Evolutionary conservation across 2,113 vertebrate genomes (phyloP), one percentile per base, ranked within the genome.

Genomic region (Caloenas nicobarica): DNA sequence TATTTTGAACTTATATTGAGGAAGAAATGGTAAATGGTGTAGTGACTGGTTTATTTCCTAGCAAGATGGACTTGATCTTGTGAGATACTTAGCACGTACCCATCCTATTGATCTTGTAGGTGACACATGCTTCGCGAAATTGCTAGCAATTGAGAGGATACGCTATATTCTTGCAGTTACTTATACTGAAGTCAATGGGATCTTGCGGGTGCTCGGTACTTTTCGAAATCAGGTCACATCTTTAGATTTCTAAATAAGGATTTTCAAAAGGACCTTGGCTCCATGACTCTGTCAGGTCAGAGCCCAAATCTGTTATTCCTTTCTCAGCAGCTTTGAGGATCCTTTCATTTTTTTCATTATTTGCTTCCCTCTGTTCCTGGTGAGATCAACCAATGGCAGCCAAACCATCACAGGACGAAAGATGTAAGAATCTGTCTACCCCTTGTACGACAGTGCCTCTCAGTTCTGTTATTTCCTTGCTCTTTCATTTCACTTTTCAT

Each of bases 151-250:
- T 71, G 61, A 79, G 56, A 53, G n/a, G 48, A 53, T 71, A 10
- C 66, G 77, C 58, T 61, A 13, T 86, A 28, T 79, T 86, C 34
- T 61, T 93, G 62, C 76, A 73, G 64, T 84, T 79, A 33, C 53
- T 89, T 81, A 17, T 6, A 18, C 11, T 77, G 86, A 79, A 91
- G 40, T 58, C 65, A 94, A 3, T 86, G 64, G 24, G 62, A 85
- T 93, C 84, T 93, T 91, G 15, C 2, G 7, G 56, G 8, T 86
- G 42, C 69, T 93, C 56, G 46, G 91, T 87, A 78, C 60, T 84
- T 93, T 64, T 13, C 83, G 86, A 96, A 97, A 97, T 89, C 81
- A 79, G 91, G 77, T 93, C 83, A 89, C 48, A 74, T 92, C 80
- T 89, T 92, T 61, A 81, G 42, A 83, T 81, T 91, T 95, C 92